A percentile compares a stretch with the other conserved stretches of the same genome.
Conservation (phyloP, 2,113 vertebrate genomes). For the Gymnorhina tibicen region DNA sequence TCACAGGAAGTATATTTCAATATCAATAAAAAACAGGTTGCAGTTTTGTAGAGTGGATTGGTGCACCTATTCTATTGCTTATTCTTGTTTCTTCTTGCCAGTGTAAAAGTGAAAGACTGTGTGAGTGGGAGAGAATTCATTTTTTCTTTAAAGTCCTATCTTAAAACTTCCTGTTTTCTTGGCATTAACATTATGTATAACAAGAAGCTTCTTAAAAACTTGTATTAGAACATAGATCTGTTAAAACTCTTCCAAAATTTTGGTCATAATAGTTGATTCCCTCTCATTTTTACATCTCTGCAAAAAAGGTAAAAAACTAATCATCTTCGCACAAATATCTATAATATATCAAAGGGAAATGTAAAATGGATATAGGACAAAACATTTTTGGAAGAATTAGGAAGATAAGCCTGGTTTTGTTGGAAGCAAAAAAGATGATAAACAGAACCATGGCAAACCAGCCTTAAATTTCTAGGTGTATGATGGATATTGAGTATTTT, state of each 20-base stretch:
- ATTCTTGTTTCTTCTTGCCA: neutral
- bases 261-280: neutral
- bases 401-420: neutral
- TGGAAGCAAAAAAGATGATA: neutral
- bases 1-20: neutral
- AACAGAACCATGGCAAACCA: neutral
- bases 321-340: neutral
- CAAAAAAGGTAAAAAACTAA: neutral
- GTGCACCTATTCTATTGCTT: neutral
- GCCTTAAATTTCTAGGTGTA: neutral
- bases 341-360: neutral
- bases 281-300: neutral
- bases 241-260: neutral
- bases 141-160: neutral
- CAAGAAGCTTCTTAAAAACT: neutral
- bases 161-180: slow-evolving; percentile 33
- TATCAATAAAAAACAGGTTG: neutral
- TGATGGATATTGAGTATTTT: neutral
- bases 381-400: neutral
- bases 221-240: neutral
- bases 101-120: neutral
- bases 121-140: neutral
- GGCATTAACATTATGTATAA: neutral
- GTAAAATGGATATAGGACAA: neutral
- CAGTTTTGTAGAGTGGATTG: neutral